Percentiles rank a stretch among this genome's conserved stretches.
These are phyloP conservation scores for Staurois parvus DNA, from an alignment of 2,797 vertebrate genomes.

Conservation along the genomic window DNA sequence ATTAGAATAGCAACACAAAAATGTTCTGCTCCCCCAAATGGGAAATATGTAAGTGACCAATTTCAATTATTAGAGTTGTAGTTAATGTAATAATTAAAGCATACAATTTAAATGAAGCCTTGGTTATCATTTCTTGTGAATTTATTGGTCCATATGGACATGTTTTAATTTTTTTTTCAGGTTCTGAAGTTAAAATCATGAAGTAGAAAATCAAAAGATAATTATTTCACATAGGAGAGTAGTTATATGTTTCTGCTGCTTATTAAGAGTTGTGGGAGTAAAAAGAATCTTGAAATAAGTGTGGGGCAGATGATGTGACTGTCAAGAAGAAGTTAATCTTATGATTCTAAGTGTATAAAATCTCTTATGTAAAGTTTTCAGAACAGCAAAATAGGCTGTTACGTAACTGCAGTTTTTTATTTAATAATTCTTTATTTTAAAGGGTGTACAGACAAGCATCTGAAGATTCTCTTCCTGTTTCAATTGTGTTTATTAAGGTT, in stretches of 20 bases:
- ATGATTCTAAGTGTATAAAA: too few relatives aligned
- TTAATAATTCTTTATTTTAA: too few relatives aligned
- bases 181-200: neutral
- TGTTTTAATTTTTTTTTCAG: neutral
- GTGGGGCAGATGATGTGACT: too few relatives aligned
- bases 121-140: neutral
- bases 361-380: neutral
- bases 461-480: too few relatives aligned
- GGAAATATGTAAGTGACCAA: neutral
- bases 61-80: neutral
- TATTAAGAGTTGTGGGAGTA: too few relatives aligned
- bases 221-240: neutral
- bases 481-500: too few relatives aligned
- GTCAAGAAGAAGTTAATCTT: too few relatives aligned
- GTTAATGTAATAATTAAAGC: neutral
- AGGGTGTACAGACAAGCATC: too few relatives aligned
- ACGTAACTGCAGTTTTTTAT: too few relatives aligned
- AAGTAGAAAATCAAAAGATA: neutral
- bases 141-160: neutral
- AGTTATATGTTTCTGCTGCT: too few relatives aligned
- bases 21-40: neutral
- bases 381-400: neutral
- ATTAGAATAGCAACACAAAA: too few relatives aligned
- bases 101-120: neutral
- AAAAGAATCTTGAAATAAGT: too few relatives aligned